Base-by-base conservation (phyloP, 2,797 vertebrate species). In the Catostomus latipinnis region DNA sequence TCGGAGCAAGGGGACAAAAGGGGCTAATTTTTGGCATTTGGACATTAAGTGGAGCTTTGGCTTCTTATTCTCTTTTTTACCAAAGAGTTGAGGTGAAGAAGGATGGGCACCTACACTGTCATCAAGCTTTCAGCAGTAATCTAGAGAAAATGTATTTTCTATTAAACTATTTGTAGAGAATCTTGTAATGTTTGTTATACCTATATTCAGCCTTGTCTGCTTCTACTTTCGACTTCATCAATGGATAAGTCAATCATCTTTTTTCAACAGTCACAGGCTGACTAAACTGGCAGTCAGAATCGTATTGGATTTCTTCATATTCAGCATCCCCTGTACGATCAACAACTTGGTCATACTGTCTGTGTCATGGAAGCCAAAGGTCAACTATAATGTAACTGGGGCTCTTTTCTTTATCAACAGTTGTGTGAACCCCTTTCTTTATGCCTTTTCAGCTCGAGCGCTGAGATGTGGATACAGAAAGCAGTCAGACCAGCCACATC, bases 371-470 rank as follows among this genome's bases (percentile, higher is more conserved):
- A 7, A 80, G 4, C 69, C 43, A 11, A 8, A 63, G 4, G 5
- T 3, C 7, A 72, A n/a, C 4, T n/a, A 54, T 4, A 43, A 74
- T 8, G 12, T 86, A 6, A 66, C 80, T 1, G 58, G 22, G 0
- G 76, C 84, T 22, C 83, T 89, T 10, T 68, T 74, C 8, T 83
- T 87, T 1, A 76, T 88, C 11, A 89, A 87, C 60, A 83, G 86
- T 75, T 84, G 81, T 6, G 50, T 86, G 22, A 87, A 89, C 48
- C 87, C 87, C 0, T 84, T 88, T 34, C 77, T 89, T 57, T 86
- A 90, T 1, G 81, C 84, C 8, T 88, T 87, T 6, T 84, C 87
- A 11, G 58, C 77, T 46, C 65, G 8, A 57, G 12, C n/a, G 0
- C 46, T 74, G 16, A 22, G 8, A 14, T 14, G 12, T 7, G 52